Base-by-base conservation (phyloP, 2,888 invertebrate genomes). In the Helobdella robusta region DNA sequence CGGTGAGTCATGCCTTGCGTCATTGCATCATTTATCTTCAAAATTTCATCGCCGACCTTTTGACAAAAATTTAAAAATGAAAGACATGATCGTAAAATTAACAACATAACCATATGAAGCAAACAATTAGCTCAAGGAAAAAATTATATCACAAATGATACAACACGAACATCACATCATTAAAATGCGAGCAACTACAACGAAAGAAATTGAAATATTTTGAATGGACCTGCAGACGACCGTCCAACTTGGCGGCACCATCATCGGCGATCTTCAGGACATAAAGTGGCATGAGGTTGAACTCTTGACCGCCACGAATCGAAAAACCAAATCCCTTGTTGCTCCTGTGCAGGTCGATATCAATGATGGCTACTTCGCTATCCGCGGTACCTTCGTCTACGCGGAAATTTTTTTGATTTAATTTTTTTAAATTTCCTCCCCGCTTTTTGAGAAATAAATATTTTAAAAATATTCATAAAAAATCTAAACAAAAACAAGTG, bases 291-390 rank as follows among this genome's bases (percentile, higher is more conserved):
- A 87, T 87, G 73, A 85, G 84, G 74, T 86, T 85, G 76, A 86
- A 87, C 76, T 87, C 87, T 66, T 84, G 82, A 1, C 87, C 87
- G 2, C 87, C 87, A 25, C 87, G 82, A 71, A 87, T 87, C 69
- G 86, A 86, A 76, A 87, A 87, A 20, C 87, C 87, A 75, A 87
- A 87, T 5, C 87, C 87, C 68, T 85, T 82, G 5, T 84, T 83
- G 6, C 86, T 86, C 67, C 86, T 80, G 54, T 82, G 82, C 68
- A 87, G 77, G 73, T 86, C 85, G 8, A 86, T 85, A 0, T 83
- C 81, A 70, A 84, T 83, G 72, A 83, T 83, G 4, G 18, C 3
- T 1, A 5, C 44, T n/a, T 50, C 44, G n/a, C n/a, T 25, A n/a
- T n/a, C n/a, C n/a, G n/a, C n/a, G n/a, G n/a, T n/a, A n/a, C n/a